These are phyloP conservation scores for Apolygus lucorum DNA, from an alignment of 1,140 invertebrate genomes.

Conservation along the genomic window DNA sequence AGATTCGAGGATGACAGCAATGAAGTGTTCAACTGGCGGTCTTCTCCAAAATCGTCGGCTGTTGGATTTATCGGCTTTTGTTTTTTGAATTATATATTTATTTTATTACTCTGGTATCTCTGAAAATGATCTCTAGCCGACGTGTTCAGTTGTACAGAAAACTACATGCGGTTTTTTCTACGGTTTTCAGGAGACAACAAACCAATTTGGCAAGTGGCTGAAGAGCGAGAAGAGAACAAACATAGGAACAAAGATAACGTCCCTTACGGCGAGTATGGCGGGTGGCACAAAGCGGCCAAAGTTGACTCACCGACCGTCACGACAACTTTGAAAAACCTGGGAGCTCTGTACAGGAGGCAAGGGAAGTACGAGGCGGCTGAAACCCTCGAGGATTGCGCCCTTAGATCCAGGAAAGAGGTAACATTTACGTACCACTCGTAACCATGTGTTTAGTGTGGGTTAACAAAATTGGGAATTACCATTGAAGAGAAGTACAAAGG, in stretches of 20 bases:
- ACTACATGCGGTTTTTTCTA: constrained; percentile 25
- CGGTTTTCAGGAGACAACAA: constrained; percentile 78
- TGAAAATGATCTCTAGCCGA: neutral
- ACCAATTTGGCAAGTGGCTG: constrained; percentile 99
- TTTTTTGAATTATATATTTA: neutral
- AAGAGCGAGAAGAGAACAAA: constrained; percentile 93
- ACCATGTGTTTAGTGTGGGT: too few relatives aligned
- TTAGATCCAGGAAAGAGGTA: constrained; percentile 57
- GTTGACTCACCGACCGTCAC: constrained; percentile 96
- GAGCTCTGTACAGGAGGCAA: constrained; percentile 91
- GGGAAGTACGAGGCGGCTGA: constrained; percentile 94
- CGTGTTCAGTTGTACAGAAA: constrained; percentile 17
- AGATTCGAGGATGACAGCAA: too few relatives aligned
- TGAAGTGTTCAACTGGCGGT: neutral
- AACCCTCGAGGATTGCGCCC: constrained; percentile 93
- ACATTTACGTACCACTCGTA: too few relatives aligned
- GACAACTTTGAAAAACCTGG: constrained; percentile 93
- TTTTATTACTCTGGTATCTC: neutral
- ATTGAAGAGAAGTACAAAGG: too few relatives aligned
- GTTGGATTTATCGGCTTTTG: too few relatives aligned
- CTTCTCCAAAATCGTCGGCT: too few relatives aligned
- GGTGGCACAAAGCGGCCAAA: constrained; percentile 98
- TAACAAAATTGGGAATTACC: too few relatives aligned
- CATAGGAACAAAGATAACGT: constrained; percentile 82
- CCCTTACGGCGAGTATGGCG: constrained; percentile 89